Base-by-base conservation (phyloP, 2,888 invertebrate species). In the Cancer borealis region DNA sequence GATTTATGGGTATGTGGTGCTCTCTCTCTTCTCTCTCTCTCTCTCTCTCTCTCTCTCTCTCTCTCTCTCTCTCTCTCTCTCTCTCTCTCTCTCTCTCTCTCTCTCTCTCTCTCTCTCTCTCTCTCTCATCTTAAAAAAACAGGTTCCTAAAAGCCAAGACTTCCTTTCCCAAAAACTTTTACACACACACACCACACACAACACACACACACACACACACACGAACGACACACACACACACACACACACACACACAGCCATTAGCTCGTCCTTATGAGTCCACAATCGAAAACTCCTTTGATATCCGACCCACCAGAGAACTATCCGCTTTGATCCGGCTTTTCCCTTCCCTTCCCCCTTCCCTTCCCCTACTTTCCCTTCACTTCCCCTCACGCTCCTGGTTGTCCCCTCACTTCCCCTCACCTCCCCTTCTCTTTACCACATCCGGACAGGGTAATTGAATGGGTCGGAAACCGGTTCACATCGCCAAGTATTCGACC, bases 251-350 rank as follows among this genome's bases (percentile, higher is more conserved):
- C 45, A 39, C 92, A 84, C 92, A 79, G 26, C 92, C 92, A 92
- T 92, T 92, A 92, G 49, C 84, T 92, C 49, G 92, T 30, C 92
- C 92, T 92, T 92, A 92, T 92, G 92, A 92, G 49, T 49, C 92
- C 87, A 54, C 92, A 92, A 87, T 92, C 79, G 79, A 92, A 92
- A 92, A 87, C 8, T 92, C 92, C 87, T 92, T 92, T 92, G 92
- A 92, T 84, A 92, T 92, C 87, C 39, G 39, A 49, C 39, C 84
- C 49, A 49, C 47, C 49, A 87, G n/a, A 49, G 49, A 26, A 87
- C 26, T 49, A n/a, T 49, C 84, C 87, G 30, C 92, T 92, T 92
- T 92, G 87, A 92, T 92, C 92, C 79, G 39, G n/a, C 87, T 30
- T 54, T 54, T 17, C 90, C 54, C 54, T 90, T 54, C 90, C 26